Conservation (phyloP, 1,140 invertebrate species). For the Drosophila mayri region DNA sequence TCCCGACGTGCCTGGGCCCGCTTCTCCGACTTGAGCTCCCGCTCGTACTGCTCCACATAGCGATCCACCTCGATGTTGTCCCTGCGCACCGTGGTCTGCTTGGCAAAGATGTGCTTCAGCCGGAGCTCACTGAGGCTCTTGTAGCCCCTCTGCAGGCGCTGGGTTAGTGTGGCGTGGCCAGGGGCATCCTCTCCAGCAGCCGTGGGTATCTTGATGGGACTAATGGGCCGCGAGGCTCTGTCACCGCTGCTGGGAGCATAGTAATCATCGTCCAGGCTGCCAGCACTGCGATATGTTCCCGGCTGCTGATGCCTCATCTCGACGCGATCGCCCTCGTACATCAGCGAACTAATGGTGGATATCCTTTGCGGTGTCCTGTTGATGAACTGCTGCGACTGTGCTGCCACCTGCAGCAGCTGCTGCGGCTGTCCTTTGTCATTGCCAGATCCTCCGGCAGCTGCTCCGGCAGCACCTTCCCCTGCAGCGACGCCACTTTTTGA, state of each 20-base stretch:
- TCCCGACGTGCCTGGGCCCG: conserved; percentile 51
- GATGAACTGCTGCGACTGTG: conserved; percentile 69
- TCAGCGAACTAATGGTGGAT: conserved; percentile 77
- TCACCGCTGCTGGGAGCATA: conserved; percentile 55
- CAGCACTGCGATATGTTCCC: conserved; percentile 69
- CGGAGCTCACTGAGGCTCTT: conserved; percentile 75
- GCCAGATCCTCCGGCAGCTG: neutral
- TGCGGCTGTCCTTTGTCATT: conserved; percentile 1
- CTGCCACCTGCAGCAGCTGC: conserved; percentile 14
- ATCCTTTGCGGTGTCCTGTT: conserved; percentile 75
- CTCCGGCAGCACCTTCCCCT: neutral
- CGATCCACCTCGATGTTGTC: conserved; percentile 72
- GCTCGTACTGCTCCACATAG: conserved; percentile 73
- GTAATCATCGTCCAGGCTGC: conserved; percentile 76
- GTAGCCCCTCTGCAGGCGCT: conserved; percentile 72
- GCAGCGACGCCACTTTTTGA: conserved; percentile 29
- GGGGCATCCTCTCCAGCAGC: neutral
- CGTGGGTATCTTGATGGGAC: conserved; percentile 52
- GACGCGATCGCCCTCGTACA: conserved; percentile 50
- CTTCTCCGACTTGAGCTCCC: conserved; percentile 60
- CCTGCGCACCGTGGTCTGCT: conserved; percentile 60
- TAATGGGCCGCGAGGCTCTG: conserved; percentile 57
- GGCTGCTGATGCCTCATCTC: conserved; percentile 5
- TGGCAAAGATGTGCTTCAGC: conserved; percentile 77
- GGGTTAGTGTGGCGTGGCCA: conserved; percentile 26